Percentiles rank a stretch among this genome's conserved stretches.
Evolutionary conservation across 2,797 vertebrate genomes (phyloP).

Genomic region (Sternotherus odoratus): DNA sequence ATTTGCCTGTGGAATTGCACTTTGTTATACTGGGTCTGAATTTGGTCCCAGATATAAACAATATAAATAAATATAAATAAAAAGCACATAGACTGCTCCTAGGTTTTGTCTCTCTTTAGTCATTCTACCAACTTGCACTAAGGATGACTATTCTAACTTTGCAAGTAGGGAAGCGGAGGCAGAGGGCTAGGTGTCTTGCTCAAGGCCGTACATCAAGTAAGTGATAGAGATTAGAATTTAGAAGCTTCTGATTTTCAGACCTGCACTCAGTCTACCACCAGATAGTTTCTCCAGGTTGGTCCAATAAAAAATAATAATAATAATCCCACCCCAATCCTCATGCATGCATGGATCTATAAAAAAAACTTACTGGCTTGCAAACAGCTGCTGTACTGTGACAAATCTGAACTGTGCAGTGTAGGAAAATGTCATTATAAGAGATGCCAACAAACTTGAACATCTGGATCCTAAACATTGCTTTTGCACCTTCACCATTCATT

Average conservation of each 20-base stretch:
- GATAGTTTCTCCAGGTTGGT: neutral
- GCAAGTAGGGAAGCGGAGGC: neutral
- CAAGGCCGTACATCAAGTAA: neutral
- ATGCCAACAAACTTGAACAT: conserved; percentile 86
- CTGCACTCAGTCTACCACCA: neutral
- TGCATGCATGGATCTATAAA: neutral
- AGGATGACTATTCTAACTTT: neutral
- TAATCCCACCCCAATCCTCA: neutral
- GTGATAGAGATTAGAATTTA: neutral
- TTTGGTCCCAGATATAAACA: neutral
- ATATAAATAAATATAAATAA: too few relatives aligned
- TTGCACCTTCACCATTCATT: conserved; percentile 80
- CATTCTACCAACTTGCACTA: neutral
- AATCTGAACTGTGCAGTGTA: conserved; percentile 85
- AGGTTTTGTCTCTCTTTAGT: neutral
- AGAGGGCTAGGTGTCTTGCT: fast-evolving
- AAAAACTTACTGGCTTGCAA: conserved; percentile 80
- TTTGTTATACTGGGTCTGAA: neutral
- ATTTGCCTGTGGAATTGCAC: neutral
- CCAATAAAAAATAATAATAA: neutral
- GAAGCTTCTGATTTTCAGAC: neutral
- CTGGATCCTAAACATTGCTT: conserved; percentile 85
- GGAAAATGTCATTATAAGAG: conserved; percentile 82
- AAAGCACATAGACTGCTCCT: neutral
- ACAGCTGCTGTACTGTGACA: conserved; percentile 77